Conservation (phyloP, 1,140 invertebrate species). For the Listronotus bonariensis region DNA sequence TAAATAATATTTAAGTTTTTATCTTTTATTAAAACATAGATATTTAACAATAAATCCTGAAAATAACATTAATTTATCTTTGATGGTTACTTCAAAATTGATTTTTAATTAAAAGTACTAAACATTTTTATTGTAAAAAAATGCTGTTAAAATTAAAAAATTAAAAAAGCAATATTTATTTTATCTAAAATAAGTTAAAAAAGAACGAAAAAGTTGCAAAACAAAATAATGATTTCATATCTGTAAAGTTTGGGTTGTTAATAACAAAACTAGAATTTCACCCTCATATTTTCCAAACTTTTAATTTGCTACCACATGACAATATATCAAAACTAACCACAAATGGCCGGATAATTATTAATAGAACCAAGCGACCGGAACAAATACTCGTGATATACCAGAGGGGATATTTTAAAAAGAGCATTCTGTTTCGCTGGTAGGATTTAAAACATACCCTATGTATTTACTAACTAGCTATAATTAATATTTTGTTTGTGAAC, state of each 20-base stretch:
- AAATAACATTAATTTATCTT: too few species aligned
- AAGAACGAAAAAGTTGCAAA: too few species aligned
- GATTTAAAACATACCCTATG: conserved; percentile 6
- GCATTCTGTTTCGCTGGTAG: conserved; percentile 2
- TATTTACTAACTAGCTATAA: not conserved
- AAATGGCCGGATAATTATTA: conserved; percentile 32
- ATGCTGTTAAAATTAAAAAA: too few species aligned
- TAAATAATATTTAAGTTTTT: too few species aligned
- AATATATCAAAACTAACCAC: conserved; percentile 29
- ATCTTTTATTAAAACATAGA: too few species aligned
- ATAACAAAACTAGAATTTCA: not conserved
- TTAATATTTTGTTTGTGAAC: too few species aligned
- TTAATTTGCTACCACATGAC: conserved; percentile 24
- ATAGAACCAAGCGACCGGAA: conserved; percentile 25
- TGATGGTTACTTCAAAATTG: too few species aligned
- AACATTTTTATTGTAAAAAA: too few species aligned
- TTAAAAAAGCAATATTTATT: too few species aligned
- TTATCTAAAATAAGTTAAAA: too few species aligned
- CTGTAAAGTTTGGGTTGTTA: not conserved
- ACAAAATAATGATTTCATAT: not conserved
- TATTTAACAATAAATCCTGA: too few species aligned
- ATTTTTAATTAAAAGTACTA: too few species aligned
- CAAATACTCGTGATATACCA: conserved; percentile 10
- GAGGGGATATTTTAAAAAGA: conserved; percentile 4
- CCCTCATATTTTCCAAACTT: conserved; percentile 8